phyloP scores from a whole-genome alignment of 2,888 invertebrate genomes.

The Eretmocerus hayati region DNA sequence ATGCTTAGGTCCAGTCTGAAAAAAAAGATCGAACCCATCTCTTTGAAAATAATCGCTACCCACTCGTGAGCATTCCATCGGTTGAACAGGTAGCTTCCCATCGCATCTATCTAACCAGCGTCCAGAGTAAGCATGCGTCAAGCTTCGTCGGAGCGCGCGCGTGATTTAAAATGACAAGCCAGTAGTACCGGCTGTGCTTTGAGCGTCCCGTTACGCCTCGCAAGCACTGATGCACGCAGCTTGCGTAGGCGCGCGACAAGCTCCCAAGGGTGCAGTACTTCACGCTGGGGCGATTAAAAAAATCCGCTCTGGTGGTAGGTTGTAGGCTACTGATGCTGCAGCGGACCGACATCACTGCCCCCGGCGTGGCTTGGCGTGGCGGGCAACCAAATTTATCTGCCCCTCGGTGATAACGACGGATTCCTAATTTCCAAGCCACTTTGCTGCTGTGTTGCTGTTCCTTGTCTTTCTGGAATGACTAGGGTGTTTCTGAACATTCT shows the following conservation, averaged over 20 bases:
- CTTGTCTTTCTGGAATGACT: no score
- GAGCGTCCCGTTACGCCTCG: no score
- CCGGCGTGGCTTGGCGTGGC: background rate
- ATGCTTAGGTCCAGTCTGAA: background rate
- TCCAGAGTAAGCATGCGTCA: no score
- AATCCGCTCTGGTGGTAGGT: conserved; percentile 5
- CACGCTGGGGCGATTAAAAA: conserved; percentile 20
- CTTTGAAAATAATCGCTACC: conserved; percentile 1
- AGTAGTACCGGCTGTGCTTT: no score
- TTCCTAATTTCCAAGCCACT: conserved; percentile 12
- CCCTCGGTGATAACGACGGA: conserved; percentile 22
- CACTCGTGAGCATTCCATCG: no score
- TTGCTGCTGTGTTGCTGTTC: no score
- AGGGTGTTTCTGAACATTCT: no score
- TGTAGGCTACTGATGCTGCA: no score
- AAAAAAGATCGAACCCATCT: background rate
- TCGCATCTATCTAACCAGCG: no score
- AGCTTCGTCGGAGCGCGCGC: background rate
- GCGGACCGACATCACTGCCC: conserved; percentile 6
- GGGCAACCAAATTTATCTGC: conserved; percentile 16
- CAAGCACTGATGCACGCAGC: background rate
- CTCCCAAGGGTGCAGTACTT: conserved; percentile 21
- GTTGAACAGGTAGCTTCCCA: no score
- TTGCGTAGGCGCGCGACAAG: background rate
- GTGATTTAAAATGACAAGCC: conserved; percentile 21